A percentile compares a stretch with the other conserved stretches of the same genome.
These are phyloP conservation scores for Rhodeus uyekii DNA, from an alignment of 2,797 vertebrate species.

Conservation along the genomic window DNA sequence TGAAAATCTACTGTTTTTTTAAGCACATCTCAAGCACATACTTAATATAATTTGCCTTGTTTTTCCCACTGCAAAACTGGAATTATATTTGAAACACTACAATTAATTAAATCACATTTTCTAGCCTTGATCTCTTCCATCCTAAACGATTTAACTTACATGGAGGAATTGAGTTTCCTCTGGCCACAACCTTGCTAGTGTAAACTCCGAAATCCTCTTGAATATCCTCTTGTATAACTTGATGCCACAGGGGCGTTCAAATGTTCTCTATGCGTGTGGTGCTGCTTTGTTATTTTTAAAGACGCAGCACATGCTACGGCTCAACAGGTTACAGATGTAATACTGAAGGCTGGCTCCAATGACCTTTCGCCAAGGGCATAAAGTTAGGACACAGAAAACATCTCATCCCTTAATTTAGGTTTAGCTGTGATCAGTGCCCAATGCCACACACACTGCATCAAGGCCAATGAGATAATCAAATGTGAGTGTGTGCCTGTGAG, in stretches of 20 bases:
- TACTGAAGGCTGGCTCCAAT: neutral
- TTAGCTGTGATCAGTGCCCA: conserved; percentile 4
- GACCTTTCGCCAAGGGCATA: neutral
- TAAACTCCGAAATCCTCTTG: neutral
- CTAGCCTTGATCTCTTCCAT: neutral
- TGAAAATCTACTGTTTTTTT: too few species aligned
- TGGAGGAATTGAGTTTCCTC: neutral
- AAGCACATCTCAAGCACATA: too few species aligned
- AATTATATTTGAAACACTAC: neutral
- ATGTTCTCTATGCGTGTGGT: neutral
- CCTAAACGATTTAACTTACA: neutral
- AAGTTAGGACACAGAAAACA: neutral
- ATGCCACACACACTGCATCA: neutral
- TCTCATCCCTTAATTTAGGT: conserved; percentile 7
- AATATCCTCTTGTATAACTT: conserved; percentile 1
- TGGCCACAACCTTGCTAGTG: neutral
- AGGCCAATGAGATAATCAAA: conserved; percentile 11
- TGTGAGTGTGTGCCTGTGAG: neutral
- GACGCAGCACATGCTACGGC: neutral
- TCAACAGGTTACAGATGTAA: neutral
- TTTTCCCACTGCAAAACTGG: neutral
- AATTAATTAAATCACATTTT: neutral
- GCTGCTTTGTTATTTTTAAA: conserved; percentile 14
- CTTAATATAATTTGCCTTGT: too few species aligned
- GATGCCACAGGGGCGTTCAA: neutral